Percentiles rank a stretch among this genome's conserved stretches.
These are phyloP conservation scores for Spodoptera picta DNA, from an alignment of 2,888 invertebrate species.

Conservation along the genomic window DNA sequence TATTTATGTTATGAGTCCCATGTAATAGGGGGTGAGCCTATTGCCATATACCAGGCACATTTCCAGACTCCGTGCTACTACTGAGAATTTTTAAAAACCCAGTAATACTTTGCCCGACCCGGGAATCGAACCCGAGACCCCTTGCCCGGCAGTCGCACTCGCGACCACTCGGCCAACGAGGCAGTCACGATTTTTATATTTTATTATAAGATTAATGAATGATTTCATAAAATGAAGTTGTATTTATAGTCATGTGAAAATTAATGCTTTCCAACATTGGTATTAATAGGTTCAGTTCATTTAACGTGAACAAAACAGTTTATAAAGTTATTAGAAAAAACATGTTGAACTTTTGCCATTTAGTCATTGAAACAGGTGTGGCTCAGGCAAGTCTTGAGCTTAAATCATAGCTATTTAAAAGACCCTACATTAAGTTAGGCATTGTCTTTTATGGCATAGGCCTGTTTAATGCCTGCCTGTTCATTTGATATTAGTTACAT, in stretches of 20 bases:
- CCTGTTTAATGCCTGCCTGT: constrained; percentile 20
- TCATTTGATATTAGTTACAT: constrained; percentile 27
- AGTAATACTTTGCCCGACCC: too few relatives aligned
- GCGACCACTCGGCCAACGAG: too few relatives aligned
- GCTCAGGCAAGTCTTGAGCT: constrained; percentile 1
- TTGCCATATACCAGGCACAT: too few relatives aligned
- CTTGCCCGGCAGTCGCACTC: too few relatives aligned
- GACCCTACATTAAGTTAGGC: neutral
- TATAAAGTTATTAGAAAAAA: neutral
- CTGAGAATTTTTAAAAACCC: too few relatives aligned
- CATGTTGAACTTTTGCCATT: constrained; percentile 18
- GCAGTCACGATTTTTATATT: neutral
- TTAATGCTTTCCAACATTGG: too few relatives aligned
- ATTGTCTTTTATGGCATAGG: constrained; percentile 29
- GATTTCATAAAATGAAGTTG: neutral
- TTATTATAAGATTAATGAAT: neutral
- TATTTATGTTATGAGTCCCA: too few relatives aligned
- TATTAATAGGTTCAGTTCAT: too few relatives aligned
- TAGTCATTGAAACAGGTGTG: constrained; percentile 19
- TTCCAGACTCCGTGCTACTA: too few relatives aligned
- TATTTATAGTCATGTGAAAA: too few relatives aligned
- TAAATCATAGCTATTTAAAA: constrained; percentile 31
- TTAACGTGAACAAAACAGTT: neutral
- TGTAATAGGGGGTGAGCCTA: too few relatives aligned
- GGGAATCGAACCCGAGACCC: too few relatives aligned